Conservation (phyloP, 2,797 vertebrate species). For the Coreius guichenoti region DNA sequence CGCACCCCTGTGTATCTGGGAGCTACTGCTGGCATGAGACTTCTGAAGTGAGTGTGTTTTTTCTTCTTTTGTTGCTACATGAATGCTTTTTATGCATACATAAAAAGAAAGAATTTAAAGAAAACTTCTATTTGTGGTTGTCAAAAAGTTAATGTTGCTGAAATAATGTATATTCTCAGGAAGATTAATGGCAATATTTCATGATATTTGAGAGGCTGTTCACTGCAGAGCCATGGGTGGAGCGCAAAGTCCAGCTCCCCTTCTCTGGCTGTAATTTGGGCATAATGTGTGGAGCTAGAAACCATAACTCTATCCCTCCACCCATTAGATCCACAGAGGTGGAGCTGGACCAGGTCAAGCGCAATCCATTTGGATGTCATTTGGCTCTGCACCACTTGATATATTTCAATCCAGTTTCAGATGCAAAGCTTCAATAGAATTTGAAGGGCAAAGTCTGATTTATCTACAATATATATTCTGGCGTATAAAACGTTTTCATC, state of each 20-base stretch:
- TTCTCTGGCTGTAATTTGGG: too few species aligned
- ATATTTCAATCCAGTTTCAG: neutral
- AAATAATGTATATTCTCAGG: neutral
- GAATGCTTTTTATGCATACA: neutral
- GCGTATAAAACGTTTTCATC: neutral
- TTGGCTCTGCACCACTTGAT: too few species aligned
- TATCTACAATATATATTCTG: neutral
- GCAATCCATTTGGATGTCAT: too few species aligned
- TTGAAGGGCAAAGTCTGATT: neutral
- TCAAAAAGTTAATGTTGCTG: neutral
- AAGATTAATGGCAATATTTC: neutral
- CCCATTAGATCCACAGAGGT: too few species aligned
- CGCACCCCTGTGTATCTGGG: constrained; percentile 84
- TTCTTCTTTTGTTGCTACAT: neutral
- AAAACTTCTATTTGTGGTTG: neutral
- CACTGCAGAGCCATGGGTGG: too few species aligned
- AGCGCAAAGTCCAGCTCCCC: too few species aligned
- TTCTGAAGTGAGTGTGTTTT: constrained; percentile 72
- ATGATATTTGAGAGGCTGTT: too few species aligned
- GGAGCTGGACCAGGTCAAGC: too few species aligned
- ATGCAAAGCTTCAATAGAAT: neutral
- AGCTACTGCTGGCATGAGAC: constrained; percentile 88
- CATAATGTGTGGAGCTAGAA: too few species aligned
- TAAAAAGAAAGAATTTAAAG: neutral
- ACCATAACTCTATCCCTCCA: too few species aligned